Conservation (phyloP, 1,140 invertebrate species). For the Arctopsyche grandis region DNA sequence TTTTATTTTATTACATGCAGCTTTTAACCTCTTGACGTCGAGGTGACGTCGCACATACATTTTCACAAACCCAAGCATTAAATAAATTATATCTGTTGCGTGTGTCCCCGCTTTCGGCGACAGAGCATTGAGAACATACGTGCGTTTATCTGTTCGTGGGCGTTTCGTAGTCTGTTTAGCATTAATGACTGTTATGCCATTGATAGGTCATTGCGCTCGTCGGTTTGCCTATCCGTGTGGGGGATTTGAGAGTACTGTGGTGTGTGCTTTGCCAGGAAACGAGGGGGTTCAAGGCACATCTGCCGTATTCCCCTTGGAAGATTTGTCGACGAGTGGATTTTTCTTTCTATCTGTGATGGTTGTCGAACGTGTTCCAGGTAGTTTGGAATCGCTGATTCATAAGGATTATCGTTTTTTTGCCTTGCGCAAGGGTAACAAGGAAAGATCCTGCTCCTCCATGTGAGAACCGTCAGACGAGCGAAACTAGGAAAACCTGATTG, state of each 20-base stretch:
- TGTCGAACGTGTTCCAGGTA: neutral
- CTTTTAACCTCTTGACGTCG: neutral
- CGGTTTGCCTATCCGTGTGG: neutral
- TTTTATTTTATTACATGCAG: neutral
- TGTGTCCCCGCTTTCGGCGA: slow-evolving; percentile 6
- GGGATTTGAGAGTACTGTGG: neutral
- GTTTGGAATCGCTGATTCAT: neutral
- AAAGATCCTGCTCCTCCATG: slow-evolving; percentile 3
- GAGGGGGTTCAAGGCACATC: slow-evolving; percentile 11
- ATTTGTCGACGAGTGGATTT: neutral
- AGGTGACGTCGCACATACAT: neutral
- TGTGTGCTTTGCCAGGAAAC: slow-evolving; percentile 13
- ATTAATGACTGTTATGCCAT: slow-evolving; percentile 39
- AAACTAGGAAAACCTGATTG: slow-evolving; percentile 30
- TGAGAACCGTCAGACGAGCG: neutral
- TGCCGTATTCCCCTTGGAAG: neutral
- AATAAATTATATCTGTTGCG: neutral
- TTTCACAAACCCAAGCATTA: slow-evolving; percentile 34
- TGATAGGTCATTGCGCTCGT: slow-evolving; percentile 40
- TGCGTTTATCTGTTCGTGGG: slow-evolving; percentile 25
- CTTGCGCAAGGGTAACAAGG: slow-evolving; percentile 19
- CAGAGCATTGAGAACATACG: neutral
- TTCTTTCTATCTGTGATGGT: neutral
- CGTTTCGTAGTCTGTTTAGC: slow-evolving; percentile 30
- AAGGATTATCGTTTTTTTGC: neutral